Base-by-base conservation (phyloP, 1,140 invertebrate genomes). In the Penaeus indicus region DNA sequence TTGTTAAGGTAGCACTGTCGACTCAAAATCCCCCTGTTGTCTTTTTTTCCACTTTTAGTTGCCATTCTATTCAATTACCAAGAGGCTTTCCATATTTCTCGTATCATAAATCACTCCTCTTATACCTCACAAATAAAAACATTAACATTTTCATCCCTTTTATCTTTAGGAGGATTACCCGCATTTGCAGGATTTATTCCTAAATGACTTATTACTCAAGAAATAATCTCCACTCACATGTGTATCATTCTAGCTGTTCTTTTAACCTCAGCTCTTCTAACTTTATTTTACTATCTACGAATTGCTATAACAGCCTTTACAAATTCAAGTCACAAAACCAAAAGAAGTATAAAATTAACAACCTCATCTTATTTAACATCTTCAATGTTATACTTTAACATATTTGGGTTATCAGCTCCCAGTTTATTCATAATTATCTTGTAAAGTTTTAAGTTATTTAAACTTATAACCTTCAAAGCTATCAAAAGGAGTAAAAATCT, bases 281-380 rank as follows among this genome's bases (percentile, higher is more conserved):
- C 79, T 21, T 25, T 81, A 8, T 61, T 22, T 11, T 79, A 72
- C 38, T 86, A 86, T n/a, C n/a, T 64, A 61, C 63, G 62, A 21
- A 22, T 86, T n/a, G 0, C 42, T 16, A 42, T 64, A 54, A 54
- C 27, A n/a, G 3, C 42, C 32, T 13, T 79, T 21, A 60, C 54
- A 42, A 60, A 80, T 78, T 22, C 16, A 22, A 19, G 13, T 2
- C 60, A 27, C n/a, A 54, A 27, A 19, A 25, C n/a, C 3, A 79
- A 86, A 61, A 22, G 32, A 61, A 61, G 25, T 79, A 38, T 60
- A 79, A 60, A 80, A 93, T 96, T 92, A 95, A 96, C 94, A 94
- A 27, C 61, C 27, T 95, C 93, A 92, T 94, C 91, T 88, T 96
- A 47, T 95, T 96, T 94, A 95, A 96, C 92, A 96, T 95, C 8